Percentiles rank a stretch among this genome's conserved stretches.
phyloP scores from a whole-genome alignment of 2,113 vertebrate species.

The Saguinus imperator region DNA sequence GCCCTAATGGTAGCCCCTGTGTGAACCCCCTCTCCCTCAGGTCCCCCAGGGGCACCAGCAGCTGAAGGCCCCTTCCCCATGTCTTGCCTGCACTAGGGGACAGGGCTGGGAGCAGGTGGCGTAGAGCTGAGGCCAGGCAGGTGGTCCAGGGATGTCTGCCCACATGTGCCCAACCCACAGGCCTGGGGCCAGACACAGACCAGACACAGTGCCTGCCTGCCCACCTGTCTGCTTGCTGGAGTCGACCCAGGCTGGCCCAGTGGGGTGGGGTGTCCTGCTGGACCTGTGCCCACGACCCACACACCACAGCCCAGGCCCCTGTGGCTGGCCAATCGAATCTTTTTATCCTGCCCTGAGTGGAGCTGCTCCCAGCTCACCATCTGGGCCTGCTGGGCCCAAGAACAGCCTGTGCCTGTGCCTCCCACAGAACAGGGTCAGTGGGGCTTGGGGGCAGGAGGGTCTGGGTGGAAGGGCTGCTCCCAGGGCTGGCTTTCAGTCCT shows the following conservation, averaged over 20 bases:
- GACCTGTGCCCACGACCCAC: neutral
- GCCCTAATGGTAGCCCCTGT: neutral
- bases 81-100: neutral
- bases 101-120: neutral
- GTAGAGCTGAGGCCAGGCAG: neutral
- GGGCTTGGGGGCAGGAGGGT: neutral
- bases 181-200: neutral
- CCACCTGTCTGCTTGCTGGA: neutral
- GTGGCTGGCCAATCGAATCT: neutral
- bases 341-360: neutral
- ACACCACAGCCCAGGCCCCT: neutral
- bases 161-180: neutral
- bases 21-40: neutral
- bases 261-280: neutral
- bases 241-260: neutral
- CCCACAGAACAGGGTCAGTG: neutral
- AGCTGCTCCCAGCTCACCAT: neutral
- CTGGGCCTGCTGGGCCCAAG: neutral
- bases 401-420: neutral
- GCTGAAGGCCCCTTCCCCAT: no score
- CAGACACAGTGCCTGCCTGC: neutral
- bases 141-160: neutral
- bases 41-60: accelerated
- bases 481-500: neutral
- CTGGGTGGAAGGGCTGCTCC: neutral